Evolutionary conservation across 2,797 vertebrate genomes (phyloP).

Genomic region (Gadopsis bispinosus): DNA sequence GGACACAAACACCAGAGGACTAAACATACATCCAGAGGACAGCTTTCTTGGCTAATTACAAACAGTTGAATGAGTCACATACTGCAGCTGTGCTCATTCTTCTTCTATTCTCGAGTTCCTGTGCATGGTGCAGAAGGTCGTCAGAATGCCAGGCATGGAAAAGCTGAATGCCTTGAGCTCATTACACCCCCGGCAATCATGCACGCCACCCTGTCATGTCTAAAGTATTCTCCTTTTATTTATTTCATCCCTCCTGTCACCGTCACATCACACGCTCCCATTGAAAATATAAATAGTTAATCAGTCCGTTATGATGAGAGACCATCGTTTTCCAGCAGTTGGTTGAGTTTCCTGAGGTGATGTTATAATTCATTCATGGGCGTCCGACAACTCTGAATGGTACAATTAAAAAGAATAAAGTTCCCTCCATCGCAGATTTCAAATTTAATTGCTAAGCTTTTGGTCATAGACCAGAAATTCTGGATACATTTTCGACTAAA

Average conservation of each 20-base stretch:
- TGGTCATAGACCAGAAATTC: conserved; percentile 28
- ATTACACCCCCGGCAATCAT: conserved; percentile 47
- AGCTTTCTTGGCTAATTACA: conserved; percentile 42
- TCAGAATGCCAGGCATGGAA: conserved; percentile 51
- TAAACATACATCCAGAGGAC: conserved; percentile 31
- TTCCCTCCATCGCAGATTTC: conserved; percentile 29
- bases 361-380: conserved; percentile 72
- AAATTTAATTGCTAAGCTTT: conserved; percentile 51
- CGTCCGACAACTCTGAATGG: conserved; percentile 49
- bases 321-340: conserved; percentile 57
- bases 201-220: conserved; percentile 45
- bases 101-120: not conserved
- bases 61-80: conserved; percentile 37
- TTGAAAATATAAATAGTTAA: conserved; percentile 77
- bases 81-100: conserved; percentile 45
- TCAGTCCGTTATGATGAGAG: conserved; percentile 66
- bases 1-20: conserved; percentile 14
- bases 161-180: conserved; percentile 33
- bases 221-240: conserved; percentile 55
- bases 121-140: conserved; percentile 10
- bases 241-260: conserved; percentile 59
- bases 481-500: conserved; percentile 38
- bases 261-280: conserved; percentile 42
- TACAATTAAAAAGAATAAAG: conserved; percentile 63
- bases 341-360: conserved; percentile 59